Base-by-base conservation (phyloP, 2,113 vertebrate genomes). In the Gymnorhina tibicen region DNA sequence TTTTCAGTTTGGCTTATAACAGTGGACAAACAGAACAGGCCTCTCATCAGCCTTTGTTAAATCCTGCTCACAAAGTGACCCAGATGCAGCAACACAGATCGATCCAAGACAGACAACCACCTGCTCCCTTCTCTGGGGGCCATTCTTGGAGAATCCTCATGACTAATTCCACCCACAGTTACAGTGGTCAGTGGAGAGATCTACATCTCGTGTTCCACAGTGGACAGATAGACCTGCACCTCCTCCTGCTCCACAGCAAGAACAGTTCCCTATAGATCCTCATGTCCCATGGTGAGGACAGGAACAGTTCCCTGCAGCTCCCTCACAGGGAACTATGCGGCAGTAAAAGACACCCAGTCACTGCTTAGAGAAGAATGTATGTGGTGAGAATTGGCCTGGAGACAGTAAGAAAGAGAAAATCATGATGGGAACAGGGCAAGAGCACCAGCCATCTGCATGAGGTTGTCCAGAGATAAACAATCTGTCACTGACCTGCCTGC, bases 281-380 rank as follows among this genome's bases (percentile, higher is more conserved):
- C 1, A 2, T 70, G 44, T 49, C 2, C 3, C 55, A 42, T 0
- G 1, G 23, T 9, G n/a, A 41, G 50, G n/a, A 41, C 30, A 41
- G 49, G 60, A 67, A 67, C 24, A 49, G 20, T 0, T 22, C 11
- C 49, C 69, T 46, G 37, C 62, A 42, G 6, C 4, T 20, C 16
- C 39, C 58, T 49, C 28, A 9, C 46, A 49, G 39, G 35, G 59
- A 55, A 3, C 20, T 24, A 0, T 1, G 14, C 0, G 1, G 56
- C 73, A 81, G 11, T 46, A 14, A 46, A 37, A 56, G 58, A 46
- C 5, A 39, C 0, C 15, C 5, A 78, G 21, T 1, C 12, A 27
- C 23, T 46, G 70, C 4, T 63, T 6, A 60, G 37, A 47, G 47
- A 13, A 74, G 46, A 69, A 49, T 0, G 0, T 1, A 17, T 0